phyloP scores from a whole-genome alignment of 2,888 invertebrate species.

The Cybosia mesomella region DNA sequence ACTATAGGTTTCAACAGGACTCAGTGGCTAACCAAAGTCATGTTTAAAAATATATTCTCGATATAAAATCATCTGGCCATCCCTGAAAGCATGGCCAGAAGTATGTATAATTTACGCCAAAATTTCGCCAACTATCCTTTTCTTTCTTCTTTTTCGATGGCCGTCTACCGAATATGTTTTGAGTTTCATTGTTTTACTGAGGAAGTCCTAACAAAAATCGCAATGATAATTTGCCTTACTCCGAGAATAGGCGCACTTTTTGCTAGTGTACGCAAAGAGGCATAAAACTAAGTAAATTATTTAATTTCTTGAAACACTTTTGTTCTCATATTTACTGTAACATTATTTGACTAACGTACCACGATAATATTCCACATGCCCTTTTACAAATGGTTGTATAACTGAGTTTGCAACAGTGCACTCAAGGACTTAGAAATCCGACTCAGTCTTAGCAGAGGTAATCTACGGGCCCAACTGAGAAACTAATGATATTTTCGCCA shows the following conservation, averaged over 20 bases:
- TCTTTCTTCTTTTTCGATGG: background rate
- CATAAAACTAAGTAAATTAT: background rate
- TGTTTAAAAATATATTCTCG: too few species aligned
- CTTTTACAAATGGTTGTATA: constrained; percentile 33
- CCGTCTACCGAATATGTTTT: too few species aligned
- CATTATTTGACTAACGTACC: constrained; percentile 41
- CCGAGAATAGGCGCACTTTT: background rate
- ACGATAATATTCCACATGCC: constrained; percentile 39
- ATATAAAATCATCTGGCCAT: too few species aligned
- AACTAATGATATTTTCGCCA: constrained; percentile 38
- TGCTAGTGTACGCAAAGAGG: background rate
- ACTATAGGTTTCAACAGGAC: too few species aligned
- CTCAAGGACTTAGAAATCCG: constrained; percentile 58
- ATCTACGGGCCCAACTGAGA: constrained; percentile 30
- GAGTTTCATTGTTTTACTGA: too few species aligned
- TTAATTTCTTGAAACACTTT: constrained; percentile 27
- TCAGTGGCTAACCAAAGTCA: too few species aligned
- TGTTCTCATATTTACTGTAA: constrained; percentile 31
- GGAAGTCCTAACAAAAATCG: too few species aligned
- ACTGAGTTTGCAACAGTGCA: constrained; percentile 41
- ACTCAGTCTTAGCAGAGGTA: constrained; percentile 21
- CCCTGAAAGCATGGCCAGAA: too few species aligned
- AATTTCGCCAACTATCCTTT: background rate
- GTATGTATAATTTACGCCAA: too few species aligned
- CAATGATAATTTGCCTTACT: too few species aligned